Evolutionary conservation across 2,113 vertebrate species (phyloP).

Genomic region (Coryphaenoides rupestris): DNA sequence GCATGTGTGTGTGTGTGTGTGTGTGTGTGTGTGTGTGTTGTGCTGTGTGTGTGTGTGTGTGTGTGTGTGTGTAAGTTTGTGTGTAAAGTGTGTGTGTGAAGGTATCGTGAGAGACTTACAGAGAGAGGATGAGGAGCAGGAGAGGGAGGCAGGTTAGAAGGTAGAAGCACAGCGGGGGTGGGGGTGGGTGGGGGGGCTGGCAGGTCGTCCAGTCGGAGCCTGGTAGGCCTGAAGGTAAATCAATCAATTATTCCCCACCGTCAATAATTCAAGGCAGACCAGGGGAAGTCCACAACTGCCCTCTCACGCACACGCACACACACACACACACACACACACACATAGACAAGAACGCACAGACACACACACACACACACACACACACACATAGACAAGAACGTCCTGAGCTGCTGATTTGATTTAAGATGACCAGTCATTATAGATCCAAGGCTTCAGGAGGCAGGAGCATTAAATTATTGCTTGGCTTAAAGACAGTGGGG

Average conservation of each 20-base stretch:
- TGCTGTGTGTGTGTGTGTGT: too few species aligned
- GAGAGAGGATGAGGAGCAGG: background rate
- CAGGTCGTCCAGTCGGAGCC: slow-evolving; percentile 52
- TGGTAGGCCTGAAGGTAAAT: slow-evolving; percentile 73
- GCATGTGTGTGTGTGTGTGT: too few species aligned
- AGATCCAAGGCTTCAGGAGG: slow-evolving; percentile 64
- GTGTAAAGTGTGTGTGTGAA: background rate
- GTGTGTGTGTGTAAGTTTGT: too few species aligned
- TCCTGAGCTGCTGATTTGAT: slow-evolving; percentile 67
- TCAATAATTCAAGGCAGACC: slow-evolving; percentile 72
- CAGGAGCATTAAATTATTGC: slow-evolving; percentile 68
- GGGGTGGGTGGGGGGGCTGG: slow-evolving; percentile 42
- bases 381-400: slow-evolving; percentile 12
- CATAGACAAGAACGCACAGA: slow-evolving; percentile 22
- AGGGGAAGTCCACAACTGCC: slow-evolving; percentile 25
- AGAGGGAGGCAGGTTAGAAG: background rate
- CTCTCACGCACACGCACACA: background rate
- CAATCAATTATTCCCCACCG: slow-evolving; percentile 72
- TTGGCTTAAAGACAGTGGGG: slow-evolving; percentile 56
- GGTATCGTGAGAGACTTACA: slow-evolving; percentile 1
- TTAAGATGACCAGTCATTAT: slow-evolving; percentile 72
- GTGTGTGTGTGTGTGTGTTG: too few species aligned
- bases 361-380: slow-evolving; percentile 18
- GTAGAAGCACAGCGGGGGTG: slow-evolving; percentile 19
- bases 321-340: slow-evolving; percentile 27